Conservation (phyloP, 1,140 invertebrate genomes). For the Zaprionus kolodkinae region DNA sequence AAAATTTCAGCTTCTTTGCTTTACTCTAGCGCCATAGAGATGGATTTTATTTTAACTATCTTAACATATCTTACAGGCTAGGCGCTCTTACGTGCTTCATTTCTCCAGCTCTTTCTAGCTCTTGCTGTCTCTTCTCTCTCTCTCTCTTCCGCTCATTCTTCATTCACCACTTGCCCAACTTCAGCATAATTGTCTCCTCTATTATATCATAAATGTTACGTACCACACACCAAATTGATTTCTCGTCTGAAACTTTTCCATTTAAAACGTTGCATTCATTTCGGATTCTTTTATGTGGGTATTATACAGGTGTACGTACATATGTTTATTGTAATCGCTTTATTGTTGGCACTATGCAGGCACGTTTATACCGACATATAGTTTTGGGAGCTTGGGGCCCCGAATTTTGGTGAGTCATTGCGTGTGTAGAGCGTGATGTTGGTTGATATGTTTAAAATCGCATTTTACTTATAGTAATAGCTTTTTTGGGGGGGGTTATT, state of each 20-base stretch:
- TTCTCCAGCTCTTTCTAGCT: background rate
- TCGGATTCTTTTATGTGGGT: slow-evolving; percentile 2
- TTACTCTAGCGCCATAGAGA: background rate
- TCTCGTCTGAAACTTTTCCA: background rate
- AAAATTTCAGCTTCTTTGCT: background rate
- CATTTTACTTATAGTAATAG: background rate
- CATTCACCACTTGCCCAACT: background rate
- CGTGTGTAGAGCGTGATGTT: too few species aligned
- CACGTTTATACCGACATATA: too few species aligned
- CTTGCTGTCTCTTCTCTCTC: background rate
- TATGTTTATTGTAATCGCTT: background rate
- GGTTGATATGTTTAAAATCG: background rate
- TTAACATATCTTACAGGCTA: background rate
- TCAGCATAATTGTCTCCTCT: background rate
- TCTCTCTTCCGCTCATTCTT: background rate
- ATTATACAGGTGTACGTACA: slow-evolving; percentile 3
- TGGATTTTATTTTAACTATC: background rate
- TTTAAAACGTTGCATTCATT: slow-evolving; percentile 7
- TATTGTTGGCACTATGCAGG: background rate
- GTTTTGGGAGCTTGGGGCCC: too few species aligned
- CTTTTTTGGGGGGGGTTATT: too few species aligned
- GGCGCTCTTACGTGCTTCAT: too few species aligned
- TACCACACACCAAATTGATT: background rate
- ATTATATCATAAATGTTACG: slow-evolving; percentile 3
- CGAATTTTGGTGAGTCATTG: too few species aligned